Conservation (phyloP, 2,888 invertebrate genomes). For the Dynastes tityus region DNA sequence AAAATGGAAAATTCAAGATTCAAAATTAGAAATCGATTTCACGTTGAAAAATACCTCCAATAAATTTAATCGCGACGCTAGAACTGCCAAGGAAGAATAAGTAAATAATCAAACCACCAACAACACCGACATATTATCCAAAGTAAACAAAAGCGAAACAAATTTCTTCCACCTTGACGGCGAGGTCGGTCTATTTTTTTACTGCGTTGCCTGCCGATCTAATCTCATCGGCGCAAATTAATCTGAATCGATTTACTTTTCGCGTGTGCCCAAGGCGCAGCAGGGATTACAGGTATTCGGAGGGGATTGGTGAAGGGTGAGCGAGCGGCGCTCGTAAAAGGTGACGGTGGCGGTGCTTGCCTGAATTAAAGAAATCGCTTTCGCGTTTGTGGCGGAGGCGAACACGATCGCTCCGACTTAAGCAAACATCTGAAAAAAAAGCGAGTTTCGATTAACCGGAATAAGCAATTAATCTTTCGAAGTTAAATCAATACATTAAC, state of each 20-base stretch:
- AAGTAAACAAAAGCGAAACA: neutral
- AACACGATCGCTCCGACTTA: neutral
- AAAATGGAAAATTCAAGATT: no score
- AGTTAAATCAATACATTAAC: slow-evolving; percentile 47
- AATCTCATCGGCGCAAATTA: slow-evolving; percentile 22
- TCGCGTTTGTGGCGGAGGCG: no score
- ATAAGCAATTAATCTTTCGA: slow-evolving; percentile 48
- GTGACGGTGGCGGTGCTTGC: neutral
- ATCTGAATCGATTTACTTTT: slow-evolving; percentile 24
- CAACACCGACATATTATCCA: no score
- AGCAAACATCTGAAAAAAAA: slow-evolving; percentile 34
- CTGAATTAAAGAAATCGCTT: slow-evolving; percentile 26
- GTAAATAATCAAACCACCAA: no score
- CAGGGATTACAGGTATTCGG: neutral
- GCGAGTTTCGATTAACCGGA: slow-evolving; percentile 47
- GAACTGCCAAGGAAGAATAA: no score
- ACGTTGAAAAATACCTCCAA: no score
- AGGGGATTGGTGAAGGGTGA: no score
- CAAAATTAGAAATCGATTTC: no score
- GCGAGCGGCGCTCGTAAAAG: neutral
- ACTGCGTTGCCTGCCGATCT: neutral
- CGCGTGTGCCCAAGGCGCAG: slow-evolving; percentile 2
- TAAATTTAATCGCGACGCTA: no score
- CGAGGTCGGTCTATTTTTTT: slow-evolving; percentile 5
- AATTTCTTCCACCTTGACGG: neutral